These are phyloP conservation scores for Macrosoma leucophasiata DNA, from an alignment of 2,888 invertebrate species.

Conservation along the genomic window DNA sequence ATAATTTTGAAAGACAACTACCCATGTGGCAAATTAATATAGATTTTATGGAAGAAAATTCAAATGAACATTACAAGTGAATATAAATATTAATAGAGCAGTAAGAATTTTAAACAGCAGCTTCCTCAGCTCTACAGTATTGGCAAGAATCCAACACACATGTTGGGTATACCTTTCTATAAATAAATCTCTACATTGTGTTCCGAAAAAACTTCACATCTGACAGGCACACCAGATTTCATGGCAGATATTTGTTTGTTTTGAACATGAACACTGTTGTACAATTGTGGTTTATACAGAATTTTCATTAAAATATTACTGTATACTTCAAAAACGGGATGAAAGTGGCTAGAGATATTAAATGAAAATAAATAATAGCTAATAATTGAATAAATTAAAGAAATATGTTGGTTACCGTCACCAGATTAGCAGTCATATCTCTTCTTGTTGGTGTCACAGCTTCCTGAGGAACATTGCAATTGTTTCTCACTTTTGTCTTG, in stretches of 20 bases:
- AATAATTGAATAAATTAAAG: not conserved
- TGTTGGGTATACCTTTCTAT: slow-evolving; percentile 49
- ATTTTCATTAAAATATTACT: not conserved
- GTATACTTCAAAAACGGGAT: not conserved
- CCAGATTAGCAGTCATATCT: slow-evolving; percentile 72
- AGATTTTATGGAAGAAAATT: slow-evolving; percentile 1
- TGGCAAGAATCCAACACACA: slow-evolving; percentile 59
- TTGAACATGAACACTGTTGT: too few species aligned
- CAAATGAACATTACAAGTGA: slow-evolving; percentile 1
- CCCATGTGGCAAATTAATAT: slow-evolving; percentile 47
- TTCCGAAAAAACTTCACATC: slow-evolving; percentile 48
- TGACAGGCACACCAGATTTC: slow-evolving; percentile 1
- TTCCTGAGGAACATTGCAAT: slow-evolving; percentile 76
- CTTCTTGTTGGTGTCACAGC: slow-evolving; percentile 77
- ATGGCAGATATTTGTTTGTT: not conserved
- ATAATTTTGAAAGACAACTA: slow-evolving; percentile 68
- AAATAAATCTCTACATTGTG: slow-evolving; percentile 53
- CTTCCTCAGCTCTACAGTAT: slow-evolving; percentile 33
- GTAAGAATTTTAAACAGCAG: slow-evolving; percentile 20
- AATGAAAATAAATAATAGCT: not conserved
- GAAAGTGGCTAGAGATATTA: not conserved
- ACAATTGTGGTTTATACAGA: not conserved
- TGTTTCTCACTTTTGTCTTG: slow-evolving; percentile 77
- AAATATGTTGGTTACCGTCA: slow-evolving; percentile 47
- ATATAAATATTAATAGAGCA: slow-evolving; percentile 26